Evolutionary conservation across 1,140 invertebrate genomes (phyloP).

Genomic region (Thalassaphorura encarpata): DNA sequence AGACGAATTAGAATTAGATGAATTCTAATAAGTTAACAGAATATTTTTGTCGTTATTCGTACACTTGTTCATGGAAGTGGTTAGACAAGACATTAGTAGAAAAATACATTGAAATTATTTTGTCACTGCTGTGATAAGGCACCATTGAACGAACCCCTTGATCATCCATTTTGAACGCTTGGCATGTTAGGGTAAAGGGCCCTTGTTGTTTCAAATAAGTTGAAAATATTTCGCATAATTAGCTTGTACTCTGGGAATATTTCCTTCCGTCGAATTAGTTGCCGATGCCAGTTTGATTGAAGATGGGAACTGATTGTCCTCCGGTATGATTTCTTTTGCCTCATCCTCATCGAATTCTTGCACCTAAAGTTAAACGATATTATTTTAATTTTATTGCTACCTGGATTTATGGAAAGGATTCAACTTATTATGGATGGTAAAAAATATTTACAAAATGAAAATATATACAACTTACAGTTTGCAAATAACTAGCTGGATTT

Average conservation of each 20-base stretch:
- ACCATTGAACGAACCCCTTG: too few relatives aligned
- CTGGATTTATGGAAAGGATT: neutral
- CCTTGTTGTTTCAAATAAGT: too few relatives aligned
- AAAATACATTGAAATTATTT: too few relatives aligned
- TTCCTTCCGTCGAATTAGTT: neutral
- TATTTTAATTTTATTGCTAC: neutral
- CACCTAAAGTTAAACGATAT: neutral
- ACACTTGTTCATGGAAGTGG: too few relatives aligned
- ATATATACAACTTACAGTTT: conserved; percentile 7
- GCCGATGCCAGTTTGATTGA: neutral
- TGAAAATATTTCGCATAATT: conserved; percentile 25
- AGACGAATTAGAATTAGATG: too few relatives aligned
- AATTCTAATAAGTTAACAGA: too few relatives aligned
- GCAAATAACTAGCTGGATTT: neutral
- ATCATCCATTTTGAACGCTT: too few relatives aligned
- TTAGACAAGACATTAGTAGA: too few relatives aligned
- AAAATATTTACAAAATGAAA: conserved; percentile 6
- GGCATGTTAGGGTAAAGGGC: too few relatives aligned
- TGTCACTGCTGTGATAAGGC: too few relatives aligned
- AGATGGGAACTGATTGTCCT: too few relatives aligned
- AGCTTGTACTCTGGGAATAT: conserved; percentile 26
- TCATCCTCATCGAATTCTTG: neutral
- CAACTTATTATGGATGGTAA: neutral
- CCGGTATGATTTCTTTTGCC: conserved; percentile 6
- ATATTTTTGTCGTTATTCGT: too few relatives aligned